Base-by-base conservation (phyloP, 2,797 vertebrate species). In the Acipenser ruthenus region DNA sequence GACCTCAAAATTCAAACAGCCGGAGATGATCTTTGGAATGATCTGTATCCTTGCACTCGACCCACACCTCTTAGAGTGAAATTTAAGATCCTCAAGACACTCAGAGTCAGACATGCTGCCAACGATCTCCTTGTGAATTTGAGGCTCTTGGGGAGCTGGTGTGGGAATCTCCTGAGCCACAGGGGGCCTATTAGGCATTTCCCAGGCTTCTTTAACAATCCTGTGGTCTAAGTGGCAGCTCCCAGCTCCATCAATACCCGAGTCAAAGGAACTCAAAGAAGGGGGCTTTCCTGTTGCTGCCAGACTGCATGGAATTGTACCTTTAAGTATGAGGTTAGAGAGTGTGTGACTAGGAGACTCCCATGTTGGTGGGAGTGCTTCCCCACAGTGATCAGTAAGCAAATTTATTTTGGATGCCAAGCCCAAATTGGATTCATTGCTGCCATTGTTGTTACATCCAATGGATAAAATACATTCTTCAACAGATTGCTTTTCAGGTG, bases 191-290 rank as follows among this genome's bases (percentile, higher is more conserved):
- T 62, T 58, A 12, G 66, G 63, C 52, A 67, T 65, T 1, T 78
- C 75, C 10, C 11, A 65, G n/a, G 61, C 60, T 6, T 74, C 73
- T 58, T 67, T 73, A 18, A 71, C 70, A 9, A 15, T 75, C 8
- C 68, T 68, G 6, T 55, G 49, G 51, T 87, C 83, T 18, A 75
- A 60, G 12, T 72, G 80, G 68, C 71, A 74, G 70, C 69, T 76
- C 15, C 72, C 80, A 1, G 76, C 81, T 10, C 87, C 83, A 2
- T 86, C 82, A 11, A 87, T 87, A 1, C 87, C 87, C 0, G 88
- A 89, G 72, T 90, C 86, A 0, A 88, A 87, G 0, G 88, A 87
- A 71, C 77, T 80, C 65, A 79, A 74, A 10, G 86, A 88, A 0
- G 71, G 64, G 0, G 71, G 79, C 68, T 84, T 89, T 6, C 70